Evolutionary conservation across 35 echinoderm and acorn worm genomes (phyloP).

Genomic region (Ophioderma brevispina): DNA sequence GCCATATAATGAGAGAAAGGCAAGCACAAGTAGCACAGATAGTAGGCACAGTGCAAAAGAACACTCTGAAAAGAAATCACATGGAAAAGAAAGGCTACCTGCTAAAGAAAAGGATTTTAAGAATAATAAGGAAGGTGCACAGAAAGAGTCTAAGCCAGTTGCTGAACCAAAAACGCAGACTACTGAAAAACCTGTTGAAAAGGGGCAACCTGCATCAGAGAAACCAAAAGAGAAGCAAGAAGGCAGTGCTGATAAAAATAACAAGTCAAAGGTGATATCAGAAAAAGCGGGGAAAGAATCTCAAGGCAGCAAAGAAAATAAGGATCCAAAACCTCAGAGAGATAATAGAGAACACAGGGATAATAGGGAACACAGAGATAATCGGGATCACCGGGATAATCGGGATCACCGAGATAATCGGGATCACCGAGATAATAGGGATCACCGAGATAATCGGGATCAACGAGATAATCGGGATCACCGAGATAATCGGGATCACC

Average conservation of each 20-base stretch:
- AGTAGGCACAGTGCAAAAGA: background rate
- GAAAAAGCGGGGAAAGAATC: constrained; percentile 35
- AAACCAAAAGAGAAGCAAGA: constrained; percentile 30
- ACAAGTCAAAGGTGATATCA: background rate
- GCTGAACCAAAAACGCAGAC: background rate
- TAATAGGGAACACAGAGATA: background rate
- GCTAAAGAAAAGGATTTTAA: background rate
- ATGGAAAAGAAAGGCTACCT: background rate
- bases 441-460: too few relatives aligned
- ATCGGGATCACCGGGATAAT: background rate
- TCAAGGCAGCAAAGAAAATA: constrained; percentile 11
- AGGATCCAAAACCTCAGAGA: too few relatives aligned
- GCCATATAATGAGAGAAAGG: background rate
- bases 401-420: too few relatives aligned
- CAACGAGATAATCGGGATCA: constrained; percentile 10
- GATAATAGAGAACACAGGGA: constrained; percentile 15
- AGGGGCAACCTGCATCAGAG: background rate
- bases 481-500: background rate
- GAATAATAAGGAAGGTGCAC: background rate
- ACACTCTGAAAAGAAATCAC: background rate
- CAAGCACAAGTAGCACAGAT: background rate
- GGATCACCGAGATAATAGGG: background rate
- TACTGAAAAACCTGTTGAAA: background rate
- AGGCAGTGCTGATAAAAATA: background rate
- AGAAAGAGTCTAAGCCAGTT: background rate